These are phyloP conservation scores for Tubulanus polymorphus DNA, from an alignment of 2,888 invertebrate genomes.

Conservation along the genomic window DNA sequence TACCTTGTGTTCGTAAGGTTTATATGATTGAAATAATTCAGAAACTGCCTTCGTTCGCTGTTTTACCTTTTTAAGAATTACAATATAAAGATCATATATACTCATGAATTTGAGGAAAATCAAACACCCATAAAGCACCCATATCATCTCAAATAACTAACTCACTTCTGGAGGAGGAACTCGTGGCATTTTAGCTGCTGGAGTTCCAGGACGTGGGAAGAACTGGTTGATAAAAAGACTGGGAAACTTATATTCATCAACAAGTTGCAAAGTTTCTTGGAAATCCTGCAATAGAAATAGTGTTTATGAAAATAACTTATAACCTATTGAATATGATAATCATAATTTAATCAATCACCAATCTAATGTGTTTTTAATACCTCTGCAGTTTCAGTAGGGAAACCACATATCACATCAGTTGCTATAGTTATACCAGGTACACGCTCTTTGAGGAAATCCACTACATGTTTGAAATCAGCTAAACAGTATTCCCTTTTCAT, in stretches of 20 bases:
- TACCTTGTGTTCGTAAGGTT: slow-evolving; percentile 68
- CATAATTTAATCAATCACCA: neutral
- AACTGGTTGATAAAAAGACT: slow-evolving; percentile 97
- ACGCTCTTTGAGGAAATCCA: slow-evolving; percentile 73
- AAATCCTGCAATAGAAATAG: slow-evolving; percentile 67
- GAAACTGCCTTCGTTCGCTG: slow-evolving; percentile 81
- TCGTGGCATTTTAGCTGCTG: slow-evolving; percentile 83
- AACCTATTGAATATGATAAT: neutral
- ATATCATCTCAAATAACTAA: neutral
- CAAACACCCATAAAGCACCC: no score
- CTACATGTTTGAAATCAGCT: slow-evolving; percentile 85
- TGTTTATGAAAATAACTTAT: no score
- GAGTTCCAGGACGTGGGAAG: slow-evolving; percentile 92
- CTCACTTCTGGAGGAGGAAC: slow-evolving; percentile 72
- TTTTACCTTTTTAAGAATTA: no score
- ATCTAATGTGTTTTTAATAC: slow-evolving; percentile 24
- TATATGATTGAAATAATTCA: slow-evolving; percentile 81
- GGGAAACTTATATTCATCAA: slow-evolving; percentile 82
- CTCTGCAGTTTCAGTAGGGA: slow-evolving; percentile 87
- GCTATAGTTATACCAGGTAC: slow-evolving; percentile 90
- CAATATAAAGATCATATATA: no score
- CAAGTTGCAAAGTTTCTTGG: slow-evolving; percentile 77
- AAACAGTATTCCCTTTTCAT: slow-evolving; percentile 94
- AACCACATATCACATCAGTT: slow-evolving; percentile 97
- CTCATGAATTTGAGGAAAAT: slow-evolving; percentile 1